phyloP scores from a whole-genome alignment of 2,797 vertebrate genomes.

The Cuniculus paca region DNA sequence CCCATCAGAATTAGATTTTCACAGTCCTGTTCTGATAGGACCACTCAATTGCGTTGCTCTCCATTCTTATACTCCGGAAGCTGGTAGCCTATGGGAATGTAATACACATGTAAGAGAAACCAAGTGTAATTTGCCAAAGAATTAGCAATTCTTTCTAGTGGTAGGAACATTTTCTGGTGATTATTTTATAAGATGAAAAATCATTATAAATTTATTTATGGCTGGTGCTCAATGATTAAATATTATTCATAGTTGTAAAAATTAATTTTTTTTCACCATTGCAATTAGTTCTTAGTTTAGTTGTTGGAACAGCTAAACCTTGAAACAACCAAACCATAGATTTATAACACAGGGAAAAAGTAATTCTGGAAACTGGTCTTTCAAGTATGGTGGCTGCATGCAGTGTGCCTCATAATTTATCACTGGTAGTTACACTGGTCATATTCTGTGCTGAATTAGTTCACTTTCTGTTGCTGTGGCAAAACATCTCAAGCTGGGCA shows the following conservation, averaged over 20 bases:
- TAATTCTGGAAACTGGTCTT: not conserved
- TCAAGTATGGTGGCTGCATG: not conserved
- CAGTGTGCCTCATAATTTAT: not conserved
- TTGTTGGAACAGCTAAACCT: conserved; percentile 81
- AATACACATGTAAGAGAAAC: not conserved
- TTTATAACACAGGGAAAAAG: rapidly evolving
- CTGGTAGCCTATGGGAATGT: not conserved
- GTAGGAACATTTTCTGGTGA: conserved; percentile 9
- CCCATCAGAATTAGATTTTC: conserved; percentile 44
- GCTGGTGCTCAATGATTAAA: conserved; percentile 75
- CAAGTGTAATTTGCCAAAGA: conserved; percentile 54
- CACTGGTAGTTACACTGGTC: not conserved
- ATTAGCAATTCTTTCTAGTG: conserved; percentile 52
- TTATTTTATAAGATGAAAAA: conserved; percentile 79
- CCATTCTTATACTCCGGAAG: not conserved
- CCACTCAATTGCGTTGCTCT: conserved; percentile 54
- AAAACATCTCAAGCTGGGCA: not conserved
- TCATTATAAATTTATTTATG: conserved; percentile 81
- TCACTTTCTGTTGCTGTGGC: not conserved
- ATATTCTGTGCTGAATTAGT: not conserved
- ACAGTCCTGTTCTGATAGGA: conserved; percentile 7
- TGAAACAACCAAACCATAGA: conserved; percentile 53
- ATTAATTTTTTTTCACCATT: not conserved
- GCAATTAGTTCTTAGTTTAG: not conserved
- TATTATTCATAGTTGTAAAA: conserved; percentile 79